Evolutionary conservation across 2,797 vertebrate species (phyloP).

Genomic region (Poecilia gillii): DNA sequence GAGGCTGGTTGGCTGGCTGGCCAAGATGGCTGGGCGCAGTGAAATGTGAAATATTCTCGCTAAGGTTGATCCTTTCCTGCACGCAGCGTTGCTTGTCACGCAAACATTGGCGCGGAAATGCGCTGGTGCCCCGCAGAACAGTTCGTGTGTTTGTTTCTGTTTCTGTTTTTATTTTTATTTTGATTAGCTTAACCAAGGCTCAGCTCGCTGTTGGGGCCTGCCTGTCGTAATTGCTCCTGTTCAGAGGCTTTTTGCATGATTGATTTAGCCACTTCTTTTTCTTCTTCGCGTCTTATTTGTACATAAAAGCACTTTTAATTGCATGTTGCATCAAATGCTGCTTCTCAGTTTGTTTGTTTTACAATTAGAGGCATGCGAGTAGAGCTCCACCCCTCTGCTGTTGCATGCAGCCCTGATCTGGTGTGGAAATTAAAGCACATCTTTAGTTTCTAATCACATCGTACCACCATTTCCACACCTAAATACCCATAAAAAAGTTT

Average conservation of each 20-base stretch:
- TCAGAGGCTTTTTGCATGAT: conserved; percentile 49
- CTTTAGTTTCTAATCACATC: background rate
- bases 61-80: conserved; percentile 43
- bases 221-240: conserved; percentile 29
- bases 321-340: conserved; percentile 3
- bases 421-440: background rate
- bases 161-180: conserved; percentile 23
- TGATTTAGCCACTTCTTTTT: conserved; percentile 31
- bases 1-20: conserved; percentile 73
- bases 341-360: background rate
- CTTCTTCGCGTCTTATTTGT: background rate
- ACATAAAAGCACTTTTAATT: background rate
- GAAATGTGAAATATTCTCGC: conserved; percentile 78
- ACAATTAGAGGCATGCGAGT: conserved; percentile 16
- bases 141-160: conserved; percentile 21
- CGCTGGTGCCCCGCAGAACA: background rate
- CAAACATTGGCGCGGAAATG: conserved; percentile 11
- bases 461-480: background rate
- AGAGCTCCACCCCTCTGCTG: conserved; percentile 57
- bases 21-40: conserved; percentile 83
- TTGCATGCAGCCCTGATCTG: conserved; percentile 8
- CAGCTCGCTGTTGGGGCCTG: conserved; percentile 49
- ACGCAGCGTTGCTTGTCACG: conserved; percentile 44
- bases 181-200: conserved; percentile 32
- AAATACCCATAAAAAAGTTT: background rate